Conservation (phyloP, 2,797 vertebrate genomes). For the Phrynocephalus vlangalii region DNA sequence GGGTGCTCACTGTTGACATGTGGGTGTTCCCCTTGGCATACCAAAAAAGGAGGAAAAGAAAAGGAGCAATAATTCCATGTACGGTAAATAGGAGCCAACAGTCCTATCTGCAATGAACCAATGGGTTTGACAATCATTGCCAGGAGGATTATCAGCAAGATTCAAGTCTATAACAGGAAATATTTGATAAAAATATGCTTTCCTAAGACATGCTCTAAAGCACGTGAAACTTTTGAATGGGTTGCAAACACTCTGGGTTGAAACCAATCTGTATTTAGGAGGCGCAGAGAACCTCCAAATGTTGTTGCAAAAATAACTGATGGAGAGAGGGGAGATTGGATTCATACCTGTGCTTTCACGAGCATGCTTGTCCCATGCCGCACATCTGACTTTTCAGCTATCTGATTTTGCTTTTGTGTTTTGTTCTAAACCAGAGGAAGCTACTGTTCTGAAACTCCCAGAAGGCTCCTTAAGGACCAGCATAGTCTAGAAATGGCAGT, state of each 20-base stretch:
- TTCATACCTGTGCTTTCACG: not conserved
- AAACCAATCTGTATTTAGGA: not conserved
- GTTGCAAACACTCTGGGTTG: not conserved
- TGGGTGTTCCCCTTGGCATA: not conserved
- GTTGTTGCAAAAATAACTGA: not conserved
- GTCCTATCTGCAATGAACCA: constrained; percentile 6
- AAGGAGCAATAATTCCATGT: constrained; percentile 18
- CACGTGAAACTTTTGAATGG: not conserved
- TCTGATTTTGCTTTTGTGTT: not conserved
- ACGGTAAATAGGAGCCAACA: not conserved
- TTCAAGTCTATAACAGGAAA: not conserved
- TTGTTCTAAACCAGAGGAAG: not conserved
- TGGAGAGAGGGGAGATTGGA: not conserved
- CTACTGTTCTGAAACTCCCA: no score
- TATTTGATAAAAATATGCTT: not conserved
- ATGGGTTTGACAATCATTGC: not conserved
- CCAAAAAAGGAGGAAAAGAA: not conserved
- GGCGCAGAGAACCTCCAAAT: not conserved
- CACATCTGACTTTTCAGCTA: no score
- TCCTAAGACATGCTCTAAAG: not conserved
- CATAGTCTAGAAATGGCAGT: no score
- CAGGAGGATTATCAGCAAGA: constrained; percentile 1
- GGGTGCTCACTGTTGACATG: not conserved
- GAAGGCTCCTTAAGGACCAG: no score
- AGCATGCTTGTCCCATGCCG: not conserved